Percentiles rank a stretch among this genome's conserved stretches.
Evolutionary conservation across 2,113 vertebrate species (phyloP).

Genomic region (Prinia subflava): DNA sequence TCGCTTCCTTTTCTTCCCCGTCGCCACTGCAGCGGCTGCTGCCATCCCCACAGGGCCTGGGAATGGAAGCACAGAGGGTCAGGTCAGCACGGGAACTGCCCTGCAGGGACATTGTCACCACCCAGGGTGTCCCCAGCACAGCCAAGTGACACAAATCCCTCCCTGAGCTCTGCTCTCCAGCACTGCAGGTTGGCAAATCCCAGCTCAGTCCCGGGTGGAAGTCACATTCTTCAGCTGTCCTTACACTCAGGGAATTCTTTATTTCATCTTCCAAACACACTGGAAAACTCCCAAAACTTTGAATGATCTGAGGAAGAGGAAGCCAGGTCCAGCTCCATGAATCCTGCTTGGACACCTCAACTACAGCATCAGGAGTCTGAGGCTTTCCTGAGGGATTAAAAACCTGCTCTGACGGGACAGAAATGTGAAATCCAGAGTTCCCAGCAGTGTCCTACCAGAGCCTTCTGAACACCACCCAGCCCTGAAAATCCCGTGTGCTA

Average conservation of each 20-base stretch:
- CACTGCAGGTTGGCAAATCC: not conserved
- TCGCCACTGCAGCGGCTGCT: slow-evolving; percentile 94
- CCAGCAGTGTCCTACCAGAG: not conserved
- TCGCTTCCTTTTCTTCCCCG: slow-evolving; percentile 94
- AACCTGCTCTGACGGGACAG: not conserved
- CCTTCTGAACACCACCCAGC: not conserved
- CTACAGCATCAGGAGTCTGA: not conserved
- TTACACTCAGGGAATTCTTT: not conserved
- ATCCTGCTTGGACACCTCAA: not conserved
- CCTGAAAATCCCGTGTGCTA: not conserved
- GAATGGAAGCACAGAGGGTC: slow-evolving; percentile 19
- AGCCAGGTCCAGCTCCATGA: accelerated
- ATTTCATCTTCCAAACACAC: not conserved
- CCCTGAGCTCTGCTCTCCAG: not conserved
- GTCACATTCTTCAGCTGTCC: not conserved
- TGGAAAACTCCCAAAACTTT: not conserved
- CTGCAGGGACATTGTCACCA: accelerated
- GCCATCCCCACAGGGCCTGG: slow-evolving; percentile 98
- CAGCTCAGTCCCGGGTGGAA: not conserved
- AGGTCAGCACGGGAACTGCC: not conserved
- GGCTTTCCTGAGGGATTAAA: not conserved
- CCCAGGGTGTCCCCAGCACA: not conserved
- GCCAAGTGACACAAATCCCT: not conserved
- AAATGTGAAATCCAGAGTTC: not conserved
- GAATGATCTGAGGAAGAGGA: not conserved